Evolutionary conservation across 1,140 invertebrate genomes (phyloP).

Genomic region (Tribolium castaneum): DNA sequence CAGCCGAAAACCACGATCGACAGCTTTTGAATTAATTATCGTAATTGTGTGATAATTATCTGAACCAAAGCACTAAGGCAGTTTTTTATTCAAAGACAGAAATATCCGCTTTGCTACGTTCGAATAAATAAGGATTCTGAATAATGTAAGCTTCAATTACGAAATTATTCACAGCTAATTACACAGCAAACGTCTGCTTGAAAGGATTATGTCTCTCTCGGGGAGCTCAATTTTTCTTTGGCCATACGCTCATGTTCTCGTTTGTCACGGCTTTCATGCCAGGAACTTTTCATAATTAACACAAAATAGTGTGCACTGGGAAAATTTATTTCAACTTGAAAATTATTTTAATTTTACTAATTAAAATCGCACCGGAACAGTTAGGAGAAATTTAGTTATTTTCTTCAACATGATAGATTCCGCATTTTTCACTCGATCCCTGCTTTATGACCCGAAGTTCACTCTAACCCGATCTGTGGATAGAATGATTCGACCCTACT

Average conservation of each 20-base stretch:
- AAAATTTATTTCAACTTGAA: neutral
- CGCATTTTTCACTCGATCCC: neutral
- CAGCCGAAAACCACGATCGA: neutral
- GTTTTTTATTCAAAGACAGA: neutral
- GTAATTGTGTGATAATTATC: constrained; percentile 11
- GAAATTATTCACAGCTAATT: constrained; percentile 34
- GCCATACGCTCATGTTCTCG: constrained; percentile 7
- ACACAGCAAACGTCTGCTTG: constrained; percentile 18
- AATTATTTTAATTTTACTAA: neutral
- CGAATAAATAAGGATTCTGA: constrained; percentile 18
- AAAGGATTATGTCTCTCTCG: constrained; percentile 17
- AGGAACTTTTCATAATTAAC: constrained; percentile 12
- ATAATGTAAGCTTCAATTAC: constrained; percentile 20
- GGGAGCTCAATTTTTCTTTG: constrained; percentile 17
- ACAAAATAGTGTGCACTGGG: constrained; percentile 1
- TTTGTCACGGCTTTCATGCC: neutral
- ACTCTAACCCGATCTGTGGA: neutral
- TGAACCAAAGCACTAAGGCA: neutral
- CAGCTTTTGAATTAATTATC: constrained; percentile 27
- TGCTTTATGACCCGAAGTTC: neutral
- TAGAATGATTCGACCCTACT: neutral
- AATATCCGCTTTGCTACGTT: neutral
- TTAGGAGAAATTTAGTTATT: neutral
- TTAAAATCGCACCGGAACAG: neutral
- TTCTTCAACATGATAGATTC: neutral